Evolutionary conservation across 2,888 invertebrate genomes (phyloP), one percentile per base, ranked within the genome.

Genomic region (Macroteleia sp.): DNA sequence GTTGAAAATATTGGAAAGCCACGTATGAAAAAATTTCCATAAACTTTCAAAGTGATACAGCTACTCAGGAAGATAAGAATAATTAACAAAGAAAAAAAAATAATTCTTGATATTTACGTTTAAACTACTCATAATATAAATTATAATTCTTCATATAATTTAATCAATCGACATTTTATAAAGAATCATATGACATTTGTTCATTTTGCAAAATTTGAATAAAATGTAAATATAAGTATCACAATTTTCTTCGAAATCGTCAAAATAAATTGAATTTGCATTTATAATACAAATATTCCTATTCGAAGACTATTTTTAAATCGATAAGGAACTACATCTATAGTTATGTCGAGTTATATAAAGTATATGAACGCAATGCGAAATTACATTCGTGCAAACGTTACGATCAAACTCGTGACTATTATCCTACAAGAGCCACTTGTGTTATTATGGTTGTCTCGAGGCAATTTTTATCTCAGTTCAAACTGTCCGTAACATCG

Each of bases 371-470:
- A 44, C n/a, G 64, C 30, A 41, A 73, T 57, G 64, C 22, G 50
- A 73, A 57, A 64, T 64, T 64, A 32, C 57, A 73, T 73, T 64
- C 56, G 44, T 54, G 61, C 54, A 36, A 54, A 54, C 71, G 42
- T 62, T 54, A 46, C 64, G 50, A 73, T 57, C 64, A 9, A 4
- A 30, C 54, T 41, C 64, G 20, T 39, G 64, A 66, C 73, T 73
- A 73, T 73, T 57, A 64, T 44, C 66, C 52, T 66, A 74, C 54
- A 64, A 42, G 42, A 73, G 56, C 62, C 66, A 66, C 66, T 59
- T 66, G 66, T 61, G 41, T 74, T 74, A 67, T 75, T 75, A 67
- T 61, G 59, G 54, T 59, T 75, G 59, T 61, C 42, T 54, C 54
- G 46, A 46, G 32, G 42, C 61, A 75, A 61, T 75, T 59, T 75